Percentiles rank a stretch among this genome's conserved stretches.
Conservation (phyloP, 30 jellyfish, hydroid and myxozoan species). For the Pelagia noctiluca region DNA sequence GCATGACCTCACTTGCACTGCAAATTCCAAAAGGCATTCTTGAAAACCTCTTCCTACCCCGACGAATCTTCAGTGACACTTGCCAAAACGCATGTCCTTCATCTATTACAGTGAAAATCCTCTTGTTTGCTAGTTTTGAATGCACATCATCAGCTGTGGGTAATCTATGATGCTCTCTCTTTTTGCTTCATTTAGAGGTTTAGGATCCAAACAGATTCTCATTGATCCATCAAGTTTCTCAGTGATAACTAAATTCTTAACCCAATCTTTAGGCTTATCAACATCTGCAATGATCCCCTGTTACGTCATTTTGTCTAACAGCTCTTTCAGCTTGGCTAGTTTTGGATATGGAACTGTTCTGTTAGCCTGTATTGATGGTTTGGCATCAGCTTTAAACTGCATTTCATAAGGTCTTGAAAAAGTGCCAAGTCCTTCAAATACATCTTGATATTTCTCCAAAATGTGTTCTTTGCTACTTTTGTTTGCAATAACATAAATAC, state of each 20-base stretch:
- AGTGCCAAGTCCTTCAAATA: constrained; percentile 27
- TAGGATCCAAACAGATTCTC: constrained; percentile 39
- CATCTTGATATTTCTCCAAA: constrained; percentile 26
- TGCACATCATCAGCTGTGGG: constrained; percentile 52
- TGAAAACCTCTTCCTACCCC: constrained; percentile 41
- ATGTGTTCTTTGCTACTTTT: constrained; percentile 7
- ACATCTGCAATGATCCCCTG: constrained; percentile 41
- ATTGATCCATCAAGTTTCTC: constrained; percentile 49
- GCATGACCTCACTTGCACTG: constrained; percentile 22
- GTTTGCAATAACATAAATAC: not conserved
- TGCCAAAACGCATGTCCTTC: constrained; percentile 48
- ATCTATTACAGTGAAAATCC: constrained; percentile 47
- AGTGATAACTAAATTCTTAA: constrained; percentile 42
- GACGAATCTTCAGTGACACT: no score
- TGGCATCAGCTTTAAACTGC: constrained; percentile 42
- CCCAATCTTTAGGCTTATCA: constrained; percentile 53
- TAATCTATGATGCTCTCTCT: constrained; percentile 39
- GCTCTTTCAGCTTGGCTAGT: constrained; percentile 36
- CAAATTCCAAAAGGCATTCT: constrained; percentile 60
- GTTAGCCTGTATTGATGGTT: constrained; percentile 18
- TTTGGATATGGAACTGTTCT: constrained; percentile 47
- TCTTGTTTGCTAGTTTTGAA: constrained; percentile 20
- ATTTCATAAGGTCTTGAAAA: constrained; percentile 15
- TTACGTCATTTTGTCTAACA: constrained; percentile 38
- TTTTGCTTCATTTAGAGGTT: constrained; percentile 52